These are phyloP conservation scores for Epirrhoe alternata DNA, from an alignment of 2,888 invertebrate species.

Conservation along the genomic window DNA sequence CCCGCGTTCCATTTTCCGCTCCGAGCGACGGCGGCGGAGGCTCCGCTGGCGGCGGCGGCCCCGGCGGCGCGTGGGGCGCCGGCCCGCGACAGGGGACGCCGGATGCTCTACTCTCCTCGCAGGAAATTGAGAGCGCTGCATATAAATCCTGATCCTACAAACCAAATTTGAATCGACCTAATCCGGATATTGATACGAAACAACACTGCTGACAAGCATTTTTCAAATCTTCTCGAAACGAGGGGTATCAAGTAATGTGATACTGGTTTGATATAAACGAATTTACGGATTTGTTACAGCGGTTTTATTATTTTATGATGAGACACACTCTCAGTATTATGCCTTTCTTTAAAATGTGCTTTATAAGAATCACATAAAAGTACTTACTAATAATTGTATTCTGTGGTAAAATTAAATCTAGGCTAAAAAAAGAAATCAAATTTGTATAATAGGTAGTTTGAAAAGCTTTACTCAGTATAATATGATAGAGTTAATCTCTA, in stretches of 20 bases:
- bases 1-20: conserved; percentile 77
- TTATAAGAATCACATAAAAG: too few relatives aligned
- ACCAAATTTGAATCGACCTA: conserved; percentile 83
- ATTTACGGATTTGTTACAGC: conserved; percentile 39
- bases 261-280: conserved; percentile 8
- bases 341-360: too few relatives aligned
- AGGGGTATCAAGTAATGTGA: conserved; percentile 23
- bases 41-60: conserved; percentile 48
- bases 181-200: conserved; percentile 84
- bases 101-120: conserved; percentile 81
- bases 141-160: conserved; percentile 80
- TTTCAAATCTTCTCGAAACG: conserved; percentile 55
- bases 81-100: conserved; percentile 59
- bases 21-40: conserved; percentile 49
- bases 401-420: too few relatives aligned
- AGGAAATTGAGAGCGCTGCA: conserved; percentile 85
- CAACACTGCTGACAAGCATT: conserved; percentile 67
- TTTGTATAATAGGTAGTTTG: too few relatives aligned
- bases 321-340: not conserved
- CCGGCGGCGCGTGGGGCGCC: conserved; percentile 41
- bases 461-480: too few relatives aligned
- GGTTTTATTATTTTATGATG: not conserved
- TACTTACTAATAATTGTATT: too few relatives aligned
- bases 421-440: too few relatives aligned
- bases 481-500: too few relatives aligned